Percentiles rank a stretch among this genome's conserved stretches.
Conservation (phyloP, 1,140 invertebrate genomes). For the Heliconius nattereri region DNA sequence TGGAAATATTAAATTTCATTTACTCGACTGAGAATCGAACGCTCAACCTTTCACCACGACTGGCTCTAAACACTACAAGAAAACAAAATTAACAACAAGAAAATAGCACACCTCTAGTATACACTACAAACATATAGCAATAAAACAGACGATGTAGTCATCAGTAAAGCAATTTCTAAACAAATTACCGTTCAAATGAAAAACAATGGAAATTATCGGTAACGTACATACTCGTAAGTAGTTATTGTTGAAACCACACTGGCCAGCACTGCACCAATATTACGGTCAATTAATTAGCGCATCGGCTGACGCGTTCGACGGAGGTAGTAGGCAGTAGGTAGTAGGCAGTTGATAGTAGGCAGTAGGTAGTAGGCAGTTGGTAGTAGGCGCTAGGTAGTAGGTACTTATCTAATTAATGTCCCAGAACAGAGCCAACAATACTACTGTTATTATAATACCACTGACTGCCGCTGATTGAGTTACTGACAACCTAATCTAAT, state of each 20-base stretch:
- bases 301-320: slow-evolving; percentile 59
- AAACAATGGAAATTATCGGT: slow-evolving; percentile 28
- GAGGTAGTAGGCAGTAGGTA: no score
- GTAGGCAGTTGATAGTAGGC: no score
- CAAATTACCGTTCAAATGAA: slow-evolving; percentile 16
- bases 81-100: not conserved
- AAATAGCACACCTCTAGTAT: not conserved
- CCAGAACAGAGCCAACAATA: slow-evolving; percentile 63
- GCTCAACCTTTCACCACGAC: no score
- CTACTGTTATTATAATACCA: slow-evolving; percentile 64
- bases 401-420: slow-evolving; percentile 75
- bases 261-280: slow-evolving; percentile 65
- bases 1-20: no score
- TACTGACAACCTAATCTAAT: slow-evolving; percentile 42
- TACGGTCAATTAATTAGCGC: slow-evolving; percentile 73
- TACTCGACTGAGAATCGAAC: no score
- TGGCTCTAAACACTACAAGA: not conserved
- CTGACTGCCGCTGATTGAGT: slow-evolving; percentile 62
- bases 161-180: slow-evolving; percentile 19
- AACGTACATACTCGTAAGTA: slow-evolving; percentile 28
- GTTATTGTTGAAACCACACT: slow-evolving; percentile 54
- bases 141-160: slow-evolving; percentile 11
- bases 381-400: no score
- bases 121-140: not conserved
- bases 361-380: no score